Conservation (phyloP, 2,113 vertebrate species). For the Amphiprion percula region DNA sequence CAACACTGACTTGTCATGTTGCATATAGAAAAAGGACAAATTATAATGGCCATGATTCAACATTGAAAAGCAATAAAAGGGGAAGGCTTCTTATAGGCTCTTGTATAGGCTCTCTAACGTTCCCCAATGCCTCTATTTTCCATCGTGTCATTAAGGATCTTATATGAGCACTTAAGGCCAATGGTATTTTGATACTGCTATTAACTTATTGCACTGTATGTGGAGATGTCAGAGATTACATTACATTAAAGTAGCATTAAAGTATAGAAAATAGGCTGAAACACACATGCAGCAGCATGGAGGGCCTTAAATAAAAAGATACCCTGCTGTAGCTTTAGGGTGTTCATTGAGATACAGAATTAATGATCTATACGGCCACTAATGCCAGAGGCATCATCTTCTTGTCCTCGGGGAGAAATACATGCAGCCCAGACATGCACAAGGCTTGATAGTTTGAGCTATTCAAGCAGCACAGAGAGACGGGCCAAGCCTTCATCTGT, state of each 20-base stretch:
- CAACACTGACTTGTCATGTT: too few relatives aligned
- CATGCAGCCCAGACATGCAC: not conserved
- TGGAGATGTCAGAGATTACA: too few relatives aligned
- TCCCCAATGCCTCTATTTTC: not conserved
- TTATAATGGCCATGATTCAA: too few relatives aligned
- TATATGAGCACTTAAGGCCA: not conserved
- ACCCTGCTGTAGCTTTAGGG: not conserved
- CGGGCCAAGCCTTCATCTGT: conserved; percentile 3
- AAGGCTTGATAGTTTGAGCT: conserved; percentile 1
- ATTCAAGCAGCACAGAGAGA: conserved; percentile 7
- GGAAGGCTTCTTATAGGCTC: too few relatives aligned
- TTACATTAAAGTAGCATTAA: conserved; percentile 22
- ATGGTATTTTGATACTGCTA: conserved; percentile 22
- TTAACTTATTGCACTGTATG: conserved; percentile 18
- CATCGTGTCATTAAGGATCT: too few relatives aligned
- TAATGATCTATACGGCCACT: conserved; percentile 40
- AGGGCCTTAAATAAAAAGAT: not conserved
- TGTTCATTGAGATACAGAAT: conserved; percentile 29
- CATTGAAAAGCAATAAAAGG: too few relatives aligned
- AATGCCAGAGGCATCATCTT: conserved; percentile 28
- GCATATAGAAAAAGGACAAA: too few relatives aligned
- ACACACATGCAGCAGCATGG: not conserved
- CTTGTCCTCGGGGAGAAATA: conserved; percentile 28
- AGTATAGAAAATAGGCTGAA: conserved; percentile 2
- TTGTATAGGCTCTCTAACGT: too few relatives aligned